Conservation (phyloP, 23 tunicate genomes). For the Ciona savignyi region DNA sequence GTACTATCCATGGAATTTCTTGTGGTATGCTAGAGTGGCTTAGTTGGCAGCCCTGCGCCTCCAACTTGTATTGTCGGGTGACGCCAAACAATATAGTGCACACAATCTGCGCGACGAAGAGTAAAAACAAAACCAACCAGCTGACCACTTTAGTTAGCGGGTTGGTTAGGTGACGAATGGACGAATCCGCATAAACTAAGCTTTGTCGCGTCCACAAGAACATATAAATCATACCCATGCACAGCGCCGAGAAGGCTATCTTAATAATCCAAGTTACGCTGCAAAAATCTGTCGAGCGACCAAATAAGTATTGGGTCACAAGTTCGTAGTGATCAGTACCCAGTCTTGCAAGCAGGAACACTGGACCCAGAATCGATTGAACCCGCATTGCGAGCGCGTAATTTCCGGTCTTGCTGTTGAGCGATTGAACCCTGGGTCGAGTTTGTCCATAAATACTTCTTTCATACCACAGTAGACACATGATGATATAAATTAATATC, state of each 20-base stretch:
- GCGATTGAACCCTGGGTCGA: not conserved
- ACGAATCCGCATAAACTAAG: slow-evolving; percentile 46
- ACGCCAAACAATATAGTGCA: slow-evolving; percentile 29
- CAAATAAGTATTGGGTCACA: slow-evolving; percentile 21
- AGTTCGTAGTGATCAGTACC: slow-evolving; percentile 40
- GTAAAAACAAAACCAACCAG: slow-evolving; percentile 17
- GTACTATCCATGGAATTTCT: slow-evolving; percentile 31
- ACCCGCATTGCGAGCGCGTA: slow-evolving; percentile 23
- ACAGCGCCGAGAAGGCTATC: slow-evolving; percentile 22
- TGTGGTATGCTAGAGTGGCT: slow-evolving; percentile 7
- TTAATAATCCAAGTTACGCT: slow-evolving; percentile 28
- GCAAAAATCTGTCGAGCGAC: slow-evolving; percentile 23
- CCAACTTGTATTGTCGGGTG: slow-evolving; percentile 27
- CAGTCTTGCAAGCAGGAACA: slow-evolving; percentile 16
- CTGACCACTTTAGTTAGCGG: slow-evolving; percentile 10
- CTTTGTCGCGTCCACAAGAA: slow-evolving; percentile 68
- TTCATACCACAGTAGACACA: slow-evolving; percentile 20
- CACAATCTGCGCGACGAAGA: slow-evolving; percentile 20
- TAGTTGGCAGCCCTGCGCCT: slow-evolving; percentile 14
- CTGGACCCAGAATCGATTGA: slow-evolving; percentile 7
- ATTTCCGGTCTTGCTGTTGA: not conserved
- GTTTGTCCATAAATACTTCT: not conserved
- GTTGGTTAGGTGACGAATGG: slow-evolving; percentile 51
- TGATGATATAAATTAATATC: slow-evolving; percentile 1
- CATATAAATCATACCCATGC: slow-evolving; percentile 24